A percentile compares a stretch with the other conserved stretches of the same genome.
Conservation (phyloP, 2,888 invertebrate genomes). For the Chrysina gloriosa region DNA sequence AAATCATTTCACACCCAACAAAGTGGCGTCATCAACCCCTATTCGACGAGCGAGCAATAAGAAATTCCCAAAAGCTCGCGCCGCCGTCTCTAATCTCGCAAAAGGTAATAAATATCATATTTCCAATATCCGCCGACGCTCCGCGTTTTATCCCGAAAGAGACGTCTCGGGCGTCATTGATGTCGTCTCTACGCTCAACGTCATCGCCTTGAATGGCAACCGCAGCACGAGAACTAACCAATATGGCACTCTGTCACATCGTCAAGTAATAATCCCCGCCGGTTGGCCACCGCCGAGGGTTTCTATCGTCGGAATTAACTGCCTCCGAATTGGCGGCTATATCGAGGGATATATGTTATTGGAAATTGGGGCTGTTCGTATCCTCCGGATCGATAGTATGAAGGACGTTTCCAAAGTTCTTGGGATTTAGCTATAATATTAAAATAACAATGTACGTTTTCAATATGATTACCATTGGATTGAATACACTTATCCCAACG, state of each 20-base stretch:
- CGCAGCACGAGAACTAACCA: slow-evolving; percentile 16
- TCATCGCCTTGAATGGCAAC: slow-evolving; percentile 40
- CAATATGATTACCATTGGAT: too few species aligned
- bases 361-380: too few species aligned
- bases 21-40: background rate
- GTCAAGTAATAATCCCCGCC: slow-evolving; percentile 15
- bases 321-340: slow-evolving; percentile 1
- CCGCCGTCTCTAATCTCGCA: slow-evolving; percentile 29
- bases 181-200: slow-evolving; percentile 48
- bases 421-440: too few species aligned
- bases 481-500: too few species aligned
- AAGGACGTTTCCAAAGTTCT: too few species aligned
- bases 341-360: background rate
- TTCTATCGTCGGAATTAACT: slow-evolving; percentile 6
- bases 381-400: too few species aligned
- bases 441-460: too few species aligned
- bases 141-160: slow-evolving; percentile 51
- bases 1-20: background rate
- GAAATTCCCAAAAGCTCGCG: too few species aligned
- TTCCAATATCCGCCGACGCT: slow-evolving; percentile 60
- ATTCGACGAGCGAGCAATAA: background rate
- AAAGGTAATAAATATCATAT: slow-evolving; percentile 60
- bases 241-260: slow-evolving; percentile 24
- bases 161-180: slow-evolving; percentile 45
- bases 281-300: background rate